Percentiles rank a stretch among this genome's conserved stretches.
Evolutionary conservation across 92 coral and sea anemone genomes (phyloP).

Genomic region (Epizoanthus fatuus): DNA sequence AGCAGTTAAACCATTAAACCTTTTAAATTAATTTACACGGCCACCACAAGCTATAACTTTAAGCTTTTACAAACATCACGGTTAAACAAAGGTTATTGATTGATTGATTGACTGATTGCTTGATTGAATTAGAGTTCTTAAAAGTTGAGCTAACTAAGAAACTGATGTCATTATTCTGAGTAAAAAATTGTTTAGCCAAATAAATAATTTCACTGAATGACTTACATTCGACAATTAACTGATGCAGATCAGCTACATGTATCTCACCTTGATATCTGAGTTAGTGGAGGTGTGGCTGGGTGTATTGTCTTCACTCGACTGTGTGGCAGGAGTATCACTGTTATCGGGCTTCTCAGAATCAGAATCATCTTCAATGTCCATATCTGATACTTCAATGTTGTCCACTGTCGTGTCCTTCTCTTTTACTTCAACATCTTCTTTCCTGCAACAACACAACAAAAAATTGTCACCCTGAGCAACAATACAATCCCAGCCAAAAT

Average conservation of each 20-base stretch:
- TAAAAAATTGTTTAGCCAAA: no score
- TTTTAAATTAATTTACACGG: no score
- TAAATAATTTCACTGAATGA: no score
- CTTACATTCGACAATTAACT: no score
- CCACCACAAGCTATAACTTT: no score
- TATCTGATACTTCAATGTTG: constrained; percentile 98
- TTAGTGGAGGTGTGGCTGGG: constrained; percentile 32
- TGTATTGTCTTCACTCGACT: constrained; percentile 34
- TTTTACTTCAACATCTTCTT: constrained; percentile 69
- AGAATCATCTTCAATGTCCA: constrained; percentile 97
- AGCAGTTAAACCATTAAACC: no score
- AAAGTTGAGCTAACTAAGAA: no score
- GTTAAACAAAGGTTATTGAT: not conserved
- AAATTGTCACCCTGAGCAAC: not conserved
- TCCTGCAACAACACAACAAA: constrained; percentile 3
- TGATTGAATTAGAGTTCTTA: no score
- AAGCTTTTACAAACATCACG: not conserved
- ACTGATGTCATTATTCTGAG: no score
- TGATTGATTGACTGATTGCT: no score
- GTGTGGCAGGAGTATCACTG: constrained; percentile 63
- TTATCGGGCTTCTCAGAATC: constrained; percentile 86
- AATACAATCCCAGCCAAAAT: not conserved
- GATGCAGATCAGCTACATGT: constrained; percentile 42
- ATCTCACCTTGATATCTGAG: constrained; percentile 58
- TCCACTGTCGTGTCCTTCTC: constrained; percentile 92